Evolutionary conservation across 2,888 invertebrate genomes (phyloP), one percentile per base, ranked within the genome.

Genomic region (Steromphala cineraria): DNA sequence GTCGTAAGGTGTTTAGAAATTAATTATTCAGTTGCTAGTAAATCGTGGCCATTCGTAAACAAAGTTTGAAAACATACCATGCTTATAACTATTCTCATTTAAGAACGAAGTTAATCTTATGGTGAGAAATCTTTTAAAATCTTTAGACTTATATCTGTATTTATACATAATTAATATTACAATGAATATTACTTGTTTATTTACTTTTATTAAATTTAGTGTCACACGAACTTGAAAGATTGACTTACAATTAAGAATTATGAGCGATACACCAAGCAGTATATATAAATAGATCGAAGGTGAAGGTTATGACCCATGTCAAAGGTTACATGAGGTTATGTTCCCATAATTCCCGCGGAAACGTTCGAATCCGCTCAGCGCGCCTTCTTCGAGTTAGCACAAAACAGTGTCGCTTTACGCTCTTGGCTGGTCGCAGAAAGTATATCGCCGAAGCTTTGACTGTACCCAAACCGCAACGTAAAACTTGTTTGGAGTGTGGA

Each of bases 271-370:
- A 24, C 0, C 31, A 24, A 76, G 15, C 56, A 79, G 17, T 71
- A 82, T 82, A 79, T 79, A 71, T 71, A n/a, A 17, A 81, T 21
- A 31, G n/a, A n/a, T 80, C 71, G 78, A 56, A 81, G 82, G 85
- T 85, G 79, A 83, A 79, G 83, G 71, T 71, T 71, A 31, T 71
- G 28, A 36, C 19, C 31, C 31, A 40, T 7, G 71, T 31, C 17
- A 40, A 36, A 40, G 81, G 82, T 87, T 82, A 85, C 53, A 53
- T 31, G 75, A 31, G 78, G 75, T 79, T 53, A 78, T 53, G 67
- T 83, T 83, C 87, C 87, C 86, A 88, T 79, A 87, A 88, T 87
- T 87, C 88, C 87, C 89, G 89, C 89, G 88, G 81, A 84, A 87
- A 84, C 77, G 75, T 81, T 83, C 78, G 79, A 83, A 82, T 52